phyloP scores from a whole-genome alignment of 2,888 invertebrate species.

The Vanessa cardui region DNA sequence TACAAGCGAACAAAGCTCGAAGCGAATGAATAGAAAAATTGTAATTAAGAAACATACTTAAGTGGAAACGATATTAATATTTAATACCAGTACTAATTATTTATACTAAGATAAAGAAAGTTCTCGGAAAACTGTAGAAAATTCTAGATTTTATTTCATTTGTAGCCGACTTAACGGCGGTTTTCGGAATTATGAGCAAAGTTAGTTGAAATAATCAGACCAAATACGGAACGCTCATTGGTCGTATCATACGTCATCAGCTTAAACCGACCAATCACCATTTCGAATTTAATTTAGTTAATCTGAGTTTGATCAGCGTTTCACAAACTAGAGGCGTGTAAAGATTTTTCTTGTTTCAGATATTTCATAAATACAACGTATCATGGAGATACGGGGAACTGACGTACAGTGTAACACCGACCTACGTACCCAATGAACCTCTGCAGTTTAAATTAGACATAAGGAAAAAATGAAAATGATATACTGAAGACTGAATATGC shows the following conservation, averaged over 20 bases:
- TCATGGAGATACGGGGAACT: conserved; percentile 86
- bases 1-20: conserved; percentile 11
- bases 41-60: conserved; percentile 6
- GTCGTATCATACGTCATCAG: no score
- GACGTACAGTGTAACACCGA: conserved; percentile 88
- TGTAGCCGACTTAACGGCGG: no score
- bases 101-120: background rate
- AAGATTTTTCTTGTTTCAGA: conserved; percentile 72
- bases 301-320: background rate
- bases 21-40: conserved; percentile 10
- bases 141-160: background rate
- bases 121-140: background rate
- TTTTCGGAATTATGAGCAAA: no score
- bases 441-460: conserved; percentile 85
- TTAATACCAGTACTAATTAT: background rate
- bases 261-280: no score
- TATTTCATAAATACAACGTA: conserved; percentile 87
- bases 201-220: no score
- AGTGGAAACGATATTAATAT: conserved; percentile 2
- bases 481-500: background rate
- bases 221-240: no score
- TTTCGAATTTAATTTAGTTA: no score
- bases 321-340: background rate
- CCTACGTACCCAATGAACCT: conserved; percentile 88
- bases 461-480: conserved; percentile 45